A percentile compares a stretch with the other conserved stretches of the same genome.
These are phyloP conservation scores for Leucoraja erinaceus DNA, from an alignment of 2,113 vertebrate genomes.

Conservation along the genomic window DNA sequence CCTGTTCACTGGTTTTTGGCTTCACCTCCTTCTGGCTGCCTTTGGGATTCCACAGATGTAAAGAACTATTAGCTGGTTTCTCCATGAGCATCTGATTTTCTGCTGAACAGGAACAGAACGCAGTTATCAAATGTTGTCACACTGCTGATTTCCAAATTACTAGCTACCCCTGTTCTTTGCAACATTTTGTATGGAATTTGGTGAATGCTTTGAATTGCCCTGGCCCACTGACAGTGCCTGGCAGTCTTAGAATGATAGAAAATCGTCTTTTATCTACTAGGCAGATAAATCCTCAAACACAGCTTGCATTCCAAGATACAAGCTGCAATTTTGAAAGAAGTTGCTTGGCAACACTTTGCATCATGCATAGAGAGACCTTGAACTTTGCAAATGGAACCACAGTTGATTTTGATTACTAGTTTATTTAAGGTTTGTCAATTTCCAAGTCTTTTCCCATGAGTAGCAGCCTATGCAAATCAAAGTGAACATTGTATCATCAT, in stretches of 20 bases:
- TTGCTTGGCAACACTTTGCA: slow-evolving; percentile 1
- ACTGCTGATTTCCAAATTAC: background rate
- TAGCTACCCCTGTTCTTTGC: background rate
- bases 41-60: background rate
- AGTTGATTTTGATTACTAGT: background rate
- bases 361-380: background rate
- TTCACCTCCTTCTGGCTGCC: background rate
- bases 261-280: background rate
- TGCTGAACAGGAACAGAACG: background rate
- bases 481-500: background rate
- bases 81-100: background rate
- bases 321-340: background rate
- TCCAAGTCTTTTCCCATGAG: background rate
- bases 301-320: background rate
- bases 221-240: background rate
- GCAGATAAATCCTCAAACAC: background rate
- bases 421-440: background rate
- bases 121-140: background rate
- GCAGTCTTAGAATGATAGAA: background rate
- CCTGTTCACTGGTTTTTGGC: background rate
- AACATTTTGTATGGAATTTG: background rate
- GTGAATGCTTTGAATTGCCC: background rate
- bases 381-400: background rate
- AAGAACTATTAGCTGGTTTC: background rate
- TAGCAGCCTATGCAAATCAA: background rate